Conservation (phyloP, 2,113 vertebrate genomes). For the Otolemur garnettii region DNA sequence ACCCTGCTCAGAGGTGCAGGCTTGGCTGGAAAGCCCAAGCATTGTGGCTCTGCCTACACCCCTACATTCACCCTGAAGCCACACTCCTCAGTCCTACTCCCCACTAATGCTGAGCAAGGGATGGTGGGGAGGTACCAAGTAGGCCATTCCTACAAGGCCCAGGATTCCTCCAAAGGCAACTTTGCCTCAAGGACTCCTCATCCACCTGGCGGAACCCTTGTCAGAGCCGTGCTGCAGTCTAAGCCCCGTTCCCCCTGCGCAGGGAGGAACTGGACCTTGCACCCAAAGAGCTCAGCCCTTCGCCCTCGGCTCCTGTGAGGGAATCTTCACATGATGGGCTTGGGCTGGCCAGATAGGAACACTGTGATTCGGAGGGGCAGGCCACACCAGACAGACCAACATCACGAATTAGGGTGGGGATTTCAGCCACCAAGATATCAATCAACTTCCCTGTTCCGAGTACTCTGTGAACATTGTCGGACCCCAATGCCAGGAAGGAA, state of each 20-base stretch:
- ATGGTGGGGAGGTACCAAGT: accelerated
- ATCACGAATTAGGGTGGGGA: background rate
- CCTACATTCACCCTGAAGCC: background rate
- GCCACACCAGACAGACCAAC: background rate
- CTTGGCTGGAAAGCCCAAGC: background rate
- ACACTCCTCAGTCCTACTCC: too few relatives aligned
- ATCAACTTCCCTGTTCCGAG: background rate
- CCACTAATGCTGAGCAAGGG: background rate
- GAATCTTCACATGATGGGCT: background rate
- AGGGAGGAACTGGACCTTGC: constrained; percentile 9
- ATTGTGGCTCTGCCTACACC: background rate
- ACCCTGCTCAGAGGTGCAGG: background rate
- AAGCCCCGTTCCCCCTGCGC: background rate
- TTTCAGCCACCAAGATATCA: background rate
- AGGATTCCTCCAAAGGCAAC: background rate
- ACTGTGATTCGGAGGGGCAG: background rate
- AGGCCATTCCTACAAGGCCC: background rate
- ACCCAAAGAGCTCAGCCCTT: background rate
- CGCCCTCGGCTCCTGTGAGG: background rate
- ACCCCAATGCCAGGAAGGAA: background rate
- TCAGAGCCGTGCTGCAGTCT: background rate
- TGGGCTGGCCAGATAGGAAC: background rate
- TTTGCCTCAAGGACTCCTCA: background rate
- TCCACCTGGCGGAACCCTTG: background rate
- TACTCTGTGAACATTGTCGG: background rate